phyloP scores from a whole-genome alignment of 2,888 invertebrate species.

The Drosophila multiciliata region DNA sequence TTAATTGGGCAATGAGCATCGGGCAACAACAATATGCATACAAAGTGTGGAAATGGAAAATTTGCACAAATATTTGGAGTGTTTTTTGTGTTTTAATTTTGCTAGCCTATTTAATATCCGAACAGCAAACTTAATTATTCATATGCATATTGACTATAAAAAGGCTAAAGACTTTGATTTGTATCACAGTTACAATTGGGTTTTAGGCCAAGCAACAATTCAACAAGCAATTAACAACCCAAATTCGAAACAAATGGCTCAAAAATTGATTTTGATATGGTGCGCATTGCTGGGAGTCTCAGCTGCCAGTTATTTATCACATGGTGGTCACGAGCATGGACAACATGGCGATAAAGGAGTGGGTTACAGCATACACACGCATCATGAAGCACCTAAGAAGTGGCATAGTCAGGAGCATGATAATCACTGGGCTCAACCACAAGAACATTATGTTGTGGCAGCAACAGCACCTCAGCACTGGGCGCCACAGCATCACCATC shows the following conservation, averaged over 20 bases:
- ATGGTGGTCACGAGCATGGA: conserved; percentile 50
- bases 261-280: conserved; percentile 44
- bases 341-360: conserved; percentile 33
- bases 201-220: conserved; percentile 46
- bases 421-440: conserved; percentile 63
- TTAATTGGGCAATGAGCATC: conserved; percentile 65
- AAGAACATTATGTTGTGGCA: conserved; percentile 66
- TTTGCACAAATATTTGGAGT: conserved; percentile 69
- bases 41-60: conserved; percentile 68
- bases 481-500: conserved; percentile 62
- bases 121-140: conserved; percentile 50
- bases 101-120: conserved; percentile 72
- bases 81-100: conserved; percentile 57
- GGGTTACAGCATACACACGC: conserved; percentile 72
- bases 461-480: conserved; percentile 44
- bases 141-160: conserved; percentile 46
- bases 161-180: conserved; percentile 23
- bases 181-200: conserved; percentile 59
- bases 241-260: conserved; percentile 40
- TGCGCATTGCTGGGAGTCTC: conserved; percentile 59
- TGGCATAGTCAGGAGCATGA: conserved; percentile 60
- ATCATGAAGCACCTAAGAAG: conserved; percentile 63
- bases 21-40: conserved; percentile 40
- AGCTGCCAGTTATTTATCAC: conserved; percentile 63
- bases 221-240: conserved; percentile 5